Percentiles rank a stretch among this genome's conserved stretches.
Evolutionary conservation across 2,888 invertebrate species (phyloP).

Genomic region (Diaperis boleti): DNA sequence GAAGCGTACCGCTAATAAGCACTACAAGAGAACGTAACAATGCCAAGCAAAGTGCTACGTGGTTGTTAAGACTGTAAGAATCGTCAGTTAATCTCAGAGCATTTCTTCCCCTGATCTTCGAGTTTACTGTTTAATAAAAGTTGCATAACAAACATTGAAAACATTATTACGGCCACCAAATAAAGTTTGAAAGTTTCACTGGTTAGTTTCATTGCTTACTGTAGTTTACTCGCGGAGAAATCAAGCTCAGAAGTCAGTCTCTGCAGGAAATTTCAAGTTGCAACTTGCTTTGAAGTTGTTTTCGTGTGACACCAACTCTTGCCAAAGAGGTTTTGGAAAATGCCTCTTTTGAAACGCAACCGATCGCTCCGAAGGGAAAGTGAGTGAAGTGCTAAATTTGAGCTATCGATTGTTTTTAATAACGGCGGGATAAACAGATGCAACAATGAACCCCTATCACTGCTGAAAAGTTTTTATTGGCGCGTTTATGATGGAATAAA

Average conservation of each 20-base stretch:
- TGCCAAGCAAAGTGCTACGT: background rate
- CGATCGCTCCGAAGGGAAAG: background rate
- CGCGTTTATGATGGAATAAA: slow-evolving; percentile 31
- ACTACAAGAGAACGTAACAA: background rate
- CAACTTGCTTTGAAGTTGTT: slow-evolving; percentile 8
- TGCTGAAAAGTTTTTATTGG: slow-evolving; percentile 33
- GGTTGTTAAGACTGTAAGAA: slow-evolving; percentile 15
- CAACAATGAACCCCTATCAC: slow-evolving; percentile 28
- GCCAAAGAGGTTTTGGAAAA: slow-evolving; percentile 1
- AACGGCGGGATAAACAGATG: slow-evolving; percentile 20
- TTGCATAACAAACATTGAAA: slow-evolving; percentile 14
- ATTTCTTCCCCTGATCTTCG: slow-evolving; percentile 11
- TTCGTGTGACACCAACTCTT: background rate
- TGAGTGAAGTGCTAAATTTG: slow-evolving; percentile 3
- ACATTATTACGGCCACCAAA: slow-evolving; percentile 7
- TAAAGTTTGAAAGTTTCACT: slow-evolving; percentile 15
- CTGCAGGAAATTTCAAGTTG: slow-evolving; percentile 3
- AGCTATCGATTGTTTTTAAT: slow-evolving; percentile 9
- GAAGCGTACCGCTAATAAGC: background rate
- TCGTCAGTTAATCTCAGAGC: slow-evolving; percentile 16
- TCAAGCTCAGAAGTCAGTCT: background rate
- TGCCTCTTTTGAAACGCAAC: background rate
- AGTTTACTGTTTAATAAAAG: slow-evolving; percentile 23
- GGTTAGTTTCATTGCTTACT: slow-evolving; percentile 14
- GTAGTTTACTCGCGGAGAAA: slow-evolving; percentile 3